Conservation (phyloP, 1,140 invertebrate species). For the Microplitis demolitor region DNA sequence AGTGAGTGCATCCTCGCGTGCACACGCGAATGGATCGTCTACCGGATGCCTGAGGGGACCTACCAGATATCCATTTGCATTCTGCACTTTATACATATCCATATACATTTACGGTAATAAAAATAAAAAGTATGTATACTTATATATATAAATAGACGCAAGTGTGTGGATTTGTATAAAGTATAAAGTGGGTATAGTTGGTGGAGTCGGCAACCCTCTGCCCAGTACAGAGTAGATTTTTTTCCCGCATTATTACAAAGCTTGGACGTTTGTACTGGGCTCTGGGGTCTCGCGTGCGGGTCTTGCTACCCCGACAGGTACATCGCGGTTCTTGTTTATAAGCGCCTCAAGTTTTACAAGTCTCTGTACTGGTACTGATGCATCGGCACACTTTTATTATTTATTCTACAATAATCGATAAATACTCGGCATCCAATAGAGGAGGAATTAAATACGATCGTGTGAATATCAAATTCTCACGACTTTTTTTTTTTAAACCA, state of each 20-base stretch:
- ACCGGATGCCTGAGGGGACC: constrained; percentile 20
- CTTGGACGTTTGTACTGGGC: background rate
- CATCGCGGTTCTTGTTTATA: constrained; percentile 18
- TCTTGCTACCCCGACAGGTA: constrained; percentile 20
- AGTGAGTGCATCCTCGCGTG: constrained; percentile 6
- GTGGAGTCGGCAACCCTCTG: background rate
- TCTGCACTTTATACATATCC: background rate
- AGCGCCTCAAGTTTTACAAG: constrained; percentile 2
- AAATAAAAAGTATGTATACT: no score
- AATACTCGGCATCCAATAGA: no score
- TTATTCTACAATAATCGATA: background rate
- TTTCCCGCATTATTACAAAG: constrained; percentile 13
- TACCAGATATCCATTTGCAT: constrained; percentile 22
- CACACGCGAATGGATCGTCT: constrained; percentile 16
- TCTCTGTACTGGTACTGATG: background rate
- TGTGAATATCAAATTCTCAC: no score
- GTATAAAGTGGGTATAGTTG: no score
- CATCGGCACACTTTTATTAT: background rate
- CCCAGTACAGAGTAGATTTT: background rate
- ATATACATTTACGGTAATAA: no score
- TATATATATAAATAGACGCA: no score
- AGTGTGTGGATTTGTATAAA: no score
- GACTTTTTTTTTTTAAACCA: background rate
- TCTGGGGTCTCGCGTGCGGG: background rate
- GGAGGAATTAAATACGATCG: no score